A percentile compares a stretch with the other conserved stretches of the same genome.
These are phyloP conservation scores for Oxycera nigricornis DNA, from an alignment of 2,888 invertebrate genomes.

Conservation along the genomic window DNA sequence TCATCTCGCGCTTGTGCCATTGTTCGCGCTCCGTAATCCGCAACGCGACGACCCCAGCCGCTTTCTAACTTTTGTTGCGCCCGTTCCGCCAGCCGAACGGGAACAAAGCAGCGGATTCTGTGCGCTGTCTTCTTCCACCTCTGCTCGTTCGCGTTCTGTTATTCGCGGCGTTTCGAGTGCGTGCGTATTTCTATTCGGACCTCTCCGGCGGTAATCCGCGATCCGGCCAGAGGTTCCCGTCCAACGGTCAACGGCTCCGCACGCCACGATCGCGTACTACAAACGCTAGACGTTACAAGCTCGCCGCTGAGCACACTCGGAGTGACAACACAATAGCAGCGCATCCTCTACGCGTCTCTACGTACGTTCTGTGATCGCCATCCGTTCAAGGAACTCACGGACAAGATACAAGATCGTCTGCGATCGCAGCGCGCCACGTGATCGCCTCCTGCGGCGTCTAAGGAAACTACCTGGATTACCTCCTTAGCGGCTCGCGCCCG, in stretches of 20 bases:
- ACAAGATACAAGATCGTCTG: no score
- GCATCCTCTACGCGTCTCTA: conserved; percentile 20
- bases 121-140: neutral
- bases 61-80: neutral
- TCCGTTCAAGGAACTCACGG: no score
- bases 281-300: neutral
- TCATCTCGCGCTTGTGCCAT: conserved; percentile 8
- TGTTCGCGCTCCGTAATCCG: conserved; percentile 19
- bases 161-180: conserved; percentile 19
- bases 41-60: neutral
- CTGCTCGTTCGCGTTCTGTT: neutral
- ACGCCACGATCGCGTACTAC: neutral
- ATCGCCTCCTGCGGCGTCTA: neutral
- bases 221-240: conserved; percentile 29
- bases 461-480: conserved; percentile 18
- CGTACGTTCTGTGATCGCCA: neutral
- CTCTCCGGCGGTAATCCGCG: conserved; percentile 23
- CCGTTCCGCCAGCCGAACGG: neutral
- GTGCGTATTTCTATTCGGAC: neutral
- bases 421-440: conserved; percentile 20
- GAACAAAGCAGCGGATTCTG: conserved; percentile 15
- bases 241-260: conserved; percentile 38
- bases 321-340: conserved; percentile 18
- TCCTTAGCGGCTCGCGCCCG: conserved; percentile 36
- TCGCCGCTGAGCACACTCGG: neutral